Evolutionary conservation across 2,888 invertebrate species (phyloP).

Genomic region (Hirtodrosophila cameraria): DNA sequence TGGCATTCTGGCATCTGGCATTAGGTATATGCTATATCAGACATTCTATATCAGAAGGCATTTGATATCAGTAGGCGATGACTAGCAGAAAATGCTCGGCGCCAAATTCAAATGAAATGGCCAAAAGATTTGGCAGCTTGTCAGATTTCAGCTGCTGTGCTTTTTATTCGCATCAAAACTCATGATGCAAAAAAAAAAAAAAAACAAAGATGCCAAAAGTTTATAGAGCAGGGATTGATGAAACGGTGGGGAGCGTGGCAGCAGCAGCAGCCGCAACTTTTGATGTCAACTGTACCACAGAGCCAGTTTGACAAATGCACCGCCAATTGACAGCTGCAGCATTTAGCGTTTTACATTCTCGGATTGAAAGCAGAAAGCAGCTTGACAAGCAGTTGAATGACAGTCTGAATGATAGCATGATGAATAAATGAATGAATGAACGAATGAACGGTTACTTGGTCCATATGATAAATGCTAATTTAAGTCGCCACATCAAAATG

Average conservation of each 20-base stretch:
- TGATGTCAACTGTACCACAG: conserved; percentile 50
- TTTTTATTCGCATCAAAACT: conserved; percentile 18
- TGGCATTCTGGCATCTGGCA: conserved; percentile 10
- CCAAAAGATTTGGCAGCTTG: conserved; percentile 49
- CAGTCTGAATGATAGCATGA: conserved; percentile 37
- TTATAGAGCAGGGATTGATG: background rate
- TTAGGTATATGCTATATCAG: conserved; percentile 8
- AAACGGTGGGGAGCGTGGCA: background rate
- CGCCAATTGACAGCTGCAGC: conserved; percentile 53
- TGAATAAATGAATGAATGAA: conserved; percentile 20
- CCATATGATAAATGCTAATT: conserved; percentile 80
- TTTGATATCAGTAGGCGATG: conserved; percentile 33
- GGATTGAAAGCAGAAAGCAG: too few species aligned
- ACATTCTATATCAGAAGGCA: conserved; percentile 11
- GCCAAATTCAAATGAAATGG: conserved; percentile 59
- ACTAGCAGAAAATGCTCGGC: conserved; percentile 63
- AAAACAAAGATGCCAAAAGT: conserved; percentile 6
- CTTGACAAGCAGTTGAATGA: conserved; percentile 29
- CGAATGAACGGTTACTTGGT: conserved; percentile 42
- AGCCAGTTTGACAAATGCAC: conserved; percentile 46
- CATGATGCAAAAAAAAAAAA: conserved; percentile 26
- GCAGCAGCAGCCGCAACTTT: conserved; percentile 15
- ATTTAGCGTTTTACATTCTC: conserved; percentile 6
- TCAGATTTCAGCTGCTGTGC: conserved; percentile 24
- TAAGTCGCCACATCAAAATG: conserved; percentile 72